phyloP scores from a whole-genome alignment of 1,140 invertebrate species.

The Drosophila bocqueti region DNA sequence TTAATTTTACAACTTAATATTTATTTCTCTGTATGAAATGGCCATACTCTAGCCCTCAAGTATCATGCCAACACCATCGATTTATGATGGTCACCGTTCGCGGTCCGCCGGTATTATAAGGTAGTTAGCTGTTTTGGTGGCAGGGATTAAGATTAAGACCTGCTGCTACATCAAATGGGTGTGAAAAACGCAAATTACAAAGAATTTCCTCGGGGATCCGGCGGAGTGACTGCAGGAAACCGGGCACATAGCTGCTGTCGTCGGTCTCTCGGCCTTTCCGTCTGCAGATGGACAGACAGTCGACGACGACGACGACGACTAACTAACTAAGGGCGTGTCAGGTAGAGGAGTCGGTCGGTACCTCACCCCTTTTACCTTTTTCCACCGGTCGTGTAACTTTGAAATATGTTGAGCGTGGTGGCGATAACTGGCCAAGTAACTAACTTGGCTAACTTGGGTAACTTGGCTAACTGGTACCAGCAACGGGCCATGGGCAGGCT shows the following conservation, averaged over 20 bases:
- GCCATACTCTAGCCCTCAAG: constrained; percentile 18
- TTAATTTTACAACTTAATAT: neutral
- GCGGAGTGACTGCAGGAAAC: constrained; percentile 65
- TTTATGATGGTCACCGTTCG: constrained; percentile 57
- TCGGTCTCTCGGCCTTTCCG: constrained; percentile 7
- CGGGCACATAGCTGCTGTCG: constrained; percentile 67
- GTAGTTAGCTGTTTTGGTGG: constrained; percentile 79
- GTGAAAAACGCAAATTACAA: constrained; percentile 83
- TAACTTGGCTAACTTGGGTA: constrained; percentile 48
- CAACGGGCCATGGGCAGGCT: constrained; percentile 11
- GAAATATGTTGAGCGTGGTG: constrained; percentile 78
- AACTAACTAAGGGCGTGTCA: constrained; percentile 81
- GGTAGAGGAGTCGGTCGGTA: constrained; percentile 39
- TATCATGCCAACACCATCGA: constrained; percentile 71
- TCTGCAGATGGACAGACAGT: constrained; percentile 40
- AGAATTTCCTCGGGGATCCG: constrained; percentile 58
- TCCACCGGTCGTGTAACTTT: constrained; percentile 72
- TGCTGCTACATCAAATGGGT: constrained; percentile 80
- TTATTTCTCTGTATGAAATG: constrained; percentile 13
- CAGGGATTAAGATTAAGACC: constrained; percentile 81
- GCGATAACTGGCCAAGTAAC: constrained; percentile 79
- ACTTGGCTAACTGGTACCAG: constrained; percentile 51
- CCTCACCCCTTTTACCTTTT: constrained; percentile 13
- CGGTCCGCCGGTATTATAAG: constrained; percentile 46
- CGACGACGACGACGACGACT: constrained; percentile 54